Evolutionary conservation across 2,888 invertebrate genomes (phyloP), one percentile per base, ranked within the genome.

Genomic region (Synergus gifuensis): DNA sequence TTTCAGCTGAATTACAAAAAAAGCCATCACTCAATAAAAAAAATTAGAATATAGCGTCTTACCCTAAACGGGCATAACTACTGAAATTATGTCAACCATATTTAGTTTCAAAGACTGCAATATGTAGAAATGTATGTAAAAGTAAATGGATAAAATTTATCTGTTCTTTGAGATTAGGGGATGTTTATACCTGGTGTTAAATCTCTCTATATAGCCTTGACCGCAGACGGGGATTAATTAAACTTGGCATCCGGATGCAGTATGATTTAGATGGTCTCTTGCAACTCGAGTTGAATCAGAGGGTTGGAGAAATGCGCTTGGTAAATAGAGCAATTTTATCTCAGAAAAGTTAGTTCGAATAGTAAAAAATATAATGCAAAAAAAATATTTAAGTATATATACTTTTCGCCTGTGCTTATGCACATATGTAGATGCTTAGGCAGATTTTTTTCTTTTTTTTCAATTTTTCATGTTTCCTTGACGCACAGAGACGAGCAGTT

Each of bases 231-330:
- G 36, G 49, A 73, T 54, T 73, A 73, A 73, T 73, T 73, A 73
- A 73, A 54, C 28, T 73, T 54, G 49, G 54, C n/a, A 54, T 73
- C 36, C 49, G 73, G 73, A 73, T 73, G 46, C 46, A 46, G 67
- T 69, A 73, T 73, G 73, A 73, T 73, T 73, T 73, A 73, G 49
- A 49, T 54, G 54, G 67, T 54, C 73, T 73, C 73, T 49, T 73
- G 46, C 49, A 69, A 22, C 28, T 54, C 49, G 28, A 28, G n/a
- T 49, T 1, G 28, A 73, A 54, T 36, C 5, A 49, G 54, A n/a
- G 49, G 36, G 28, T 46, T 69, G 36, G 54, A 73, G 36, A 36
- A 54, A 73, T 54, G 4, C 36, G 49, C 9, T 54, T 73, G 36
- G 49, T 73, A 36, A 73, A 54, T 4, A n/a, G 16, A 73, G 36